A percentile compares a stretch with the other conserved stretches of the same genome.
Evolutionary conservation across 92 coral and sea anemone genomes (phyloP).

Genomic region (Parazoanthus swiftii): DNA sequence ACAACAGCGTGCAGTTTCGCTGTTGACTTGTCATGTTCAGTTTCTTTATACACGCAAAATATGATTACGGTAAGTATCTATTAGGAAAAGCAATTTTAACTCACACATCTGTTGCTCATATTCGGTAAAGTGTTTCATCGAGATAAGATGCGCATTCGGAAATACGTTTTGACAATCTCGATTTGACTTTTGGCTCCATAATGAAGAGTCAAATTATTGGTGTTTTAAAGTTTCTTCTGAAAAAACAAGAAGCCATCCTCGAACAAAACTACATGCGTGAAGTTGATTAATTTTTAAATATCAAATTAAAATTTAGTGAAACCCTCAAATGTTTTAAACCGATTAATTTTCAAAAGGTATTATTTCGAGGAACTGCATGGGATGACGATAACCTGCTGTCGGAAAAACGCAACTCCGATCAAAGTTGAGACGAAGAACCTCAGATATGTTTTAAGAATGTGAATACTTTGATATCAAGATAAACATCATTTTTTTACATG

Average conservation of each 20-base stretch:
- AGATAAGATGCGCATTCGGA: not conserved
- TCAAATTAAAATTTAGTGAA: not conserved
- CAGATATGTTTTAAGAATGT: not conserved
- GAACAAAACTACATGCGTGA: not conserved
- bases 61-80: not conserved
- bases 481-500: not conserved
- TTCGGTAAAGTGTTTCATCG: not conserved
- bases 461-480: not conserved
- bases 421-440: not conserved
- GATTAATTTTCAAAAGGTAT: not conserved
- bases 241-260: not conserved
- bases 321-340: not conserved
- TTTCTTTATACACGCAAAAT: not conserved
- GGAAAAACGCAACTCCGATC: not conserved
- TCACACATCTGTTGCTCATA: not conserved
- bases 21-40: not conserved
- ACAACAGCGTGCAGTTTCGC: not conserved
- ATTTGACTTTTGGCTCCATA: not conserved
- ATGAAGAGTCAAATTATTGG: not conserved
- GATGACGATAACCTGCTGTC: not conserved
- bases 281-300: not conserved
- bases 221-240: no score
- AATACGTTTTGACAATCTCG: not conserved
- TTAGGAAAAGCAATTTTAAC: no score
- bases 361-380: not conserved